These are phyloP conservation scores for Drosophila quinaria DNA, from an alignment of 2,888 invertebrate species.

Conservation along the genomic window DNA sequence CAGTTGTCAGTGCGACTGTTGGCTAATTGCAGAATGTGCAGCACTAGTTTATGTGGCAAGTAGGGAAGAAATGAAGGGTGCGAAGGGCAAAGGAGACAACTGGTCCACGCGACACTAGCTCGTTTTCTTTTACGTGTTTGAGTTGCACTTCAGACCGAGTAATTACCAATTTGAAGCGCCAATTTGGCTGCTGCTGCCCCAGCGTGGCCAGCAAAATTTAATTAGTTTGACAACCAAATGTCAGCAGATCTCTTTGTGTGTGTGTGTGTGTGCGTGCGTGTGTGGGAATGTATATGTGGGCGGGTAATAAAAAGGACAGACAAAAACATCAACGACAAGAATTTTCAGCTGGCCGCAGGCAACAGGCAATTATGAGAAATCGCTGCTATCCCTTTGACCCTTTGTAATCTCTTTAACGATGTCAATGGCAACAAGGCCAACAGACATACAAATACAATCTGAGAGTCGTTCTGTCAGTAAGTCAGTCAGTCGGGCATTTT, in stretches of 20 bases:
- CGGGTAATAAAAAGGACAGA: slow-evolving; percentile 21
- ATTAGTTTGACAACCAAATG: slow-evolving; percentile 78
- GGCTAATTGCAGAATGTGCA: slow-evolving; percentile 77
- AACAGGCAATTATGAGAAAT: slow-evolving; percentile 74
- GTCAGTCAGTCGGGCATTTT: slow-evolving; percentile 50
- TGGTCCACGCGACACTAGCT: slow-evolving; percentile 17
- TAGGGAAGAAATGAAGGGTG: too few species aligned
- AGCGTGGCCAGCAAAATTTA: slow-evolving; percentile 71
- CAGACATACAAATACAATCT: slow-evolving; percentile 1
- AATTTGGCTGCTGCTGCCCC: slow-evolving; percentile 65
- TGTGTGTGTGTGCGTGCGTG: slow-evolving; percentile 12
- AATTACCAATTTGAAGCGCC: slow-evolving; percentile 82
- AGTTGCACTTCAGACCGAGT: slow-evolving; percentile 77
- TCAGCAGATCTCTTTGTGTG: slow-evolving; percentile 26
- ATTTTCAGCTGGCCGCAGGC: slow-evolving; percentile 59
- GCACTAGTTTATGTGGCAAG: slow-evolving; percentile 19
- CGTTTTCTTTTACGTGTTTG: slow-evolving; percentile 72
- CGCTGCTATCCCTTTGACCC: slow-evolving; percentile 73
- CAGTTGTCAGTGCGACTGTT: slow-evolving; percentile 70
- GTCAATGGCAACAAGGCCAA: slow-evolving; percentile 35
- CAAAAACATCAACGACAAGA: slow-evolving; percentile 36
- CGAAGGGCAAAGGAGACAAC: not conserved
- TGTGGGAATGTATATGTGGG: slow-evolving; percentile 4
- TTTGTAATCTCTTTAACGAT: slow-evolving; percentile 72
- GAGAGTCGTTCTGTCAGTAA: slow-evolving; percentile 5